Evolutionary conservation across 2,888 invertebrate species (phyloP), one percentile per base, ranked within the genome.

Genomic region (Cantharis nigra): DNA sequence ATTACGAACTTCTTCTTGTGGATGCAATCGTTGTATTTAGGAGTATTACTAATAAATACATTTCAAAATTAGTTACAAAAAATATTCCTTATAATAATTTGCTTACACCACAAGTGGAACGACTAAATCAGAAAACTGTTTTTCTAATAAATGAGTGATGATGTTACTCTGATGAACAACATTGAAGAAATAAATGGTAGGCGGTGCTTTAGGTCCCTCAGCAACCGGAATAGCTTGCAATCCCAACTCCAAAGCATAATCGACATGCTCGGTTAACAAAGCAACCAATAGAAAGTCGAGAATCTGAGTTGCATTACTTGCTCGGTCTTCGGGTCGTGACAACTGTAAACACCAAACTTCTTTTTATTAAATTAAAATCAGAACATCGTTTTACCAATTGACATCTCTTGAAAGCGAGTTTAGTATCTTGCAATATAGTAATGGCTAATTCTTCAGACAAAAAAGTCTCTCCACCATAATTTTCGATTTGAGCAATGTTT

Each of bases 401-500:
- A 86, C 98, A 98, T 78, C 98, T 91, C 82, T 95, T 93, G 83
- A 98, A 96, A 0, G 98, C 97, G 62, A 95, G 92, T 88, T 97
- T 96, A 0, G 97, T 95, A 85, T 97, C 96, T 86, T 96, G 96
- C 63, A 99, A 89, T 85, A 99, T 92, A 84, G 93, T 95, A 81
- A 97, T 96, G 0, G 98, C 98, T 3, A 98, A 91, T 86, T 97
- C 96, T 87, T 98, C 98, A 0, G 98, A 98, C 0, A 99, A 91
- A 87, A 98, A 98, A 0, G 98, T 99, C 89, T 99, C 98, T 0
- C 97, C 98, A 2, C 98, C 98, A 86, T 97, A 98, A 88, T 98
- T 96, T 88, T 98, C 98, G 67, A 98, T 96, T 86, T 96, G 95
- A 0, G 96, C 97, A 80, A 98, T 96, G 86, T 97, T 97, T 77